These are phyloP conservation scores for Crenuchus spilurus DNA, from an alignment of 2,797 vertebrate genomes.

Conservation along the genomic window DNA sequence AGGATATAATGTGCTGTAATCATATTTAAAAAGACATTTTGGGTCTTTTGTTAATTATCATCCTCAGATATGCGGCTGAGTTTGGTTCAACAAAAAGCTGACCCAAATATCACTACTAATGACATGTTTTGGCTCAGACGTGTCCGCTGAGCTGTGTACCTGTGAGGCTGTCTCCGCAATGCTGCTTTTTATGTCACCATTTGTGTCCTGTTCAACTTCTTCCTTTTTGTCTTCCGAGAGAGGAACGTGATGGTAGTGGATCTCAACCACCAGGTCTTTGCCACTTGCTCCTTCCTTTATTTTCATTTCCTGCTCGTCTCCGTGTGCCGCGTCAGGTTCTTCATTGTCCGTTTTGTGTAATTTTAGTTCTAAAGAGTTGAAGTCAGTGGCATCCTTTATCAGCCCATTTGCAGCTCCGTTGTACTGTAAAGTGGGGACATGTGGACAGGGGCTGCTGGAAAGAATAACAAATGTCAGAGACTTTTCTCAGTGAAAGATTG, in stretches of 20 bases:
- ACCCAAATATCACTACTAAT: slow-evolving; percentile 16
- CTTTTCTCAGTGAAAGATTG: background rate
- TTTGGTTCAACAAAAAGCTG: slow-evolving; percentile 9
- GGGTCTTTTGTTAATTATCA: background rate
- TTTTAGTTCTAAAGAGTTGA: slow-evolving; percentile 13
- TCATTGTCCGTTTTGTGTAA: slow-evolving; percentile 10
- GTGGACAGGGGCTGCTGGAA: slow-evolving; percentile 71
- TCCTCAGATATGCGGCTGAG: background rate
- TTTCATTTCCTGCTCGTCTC: slow-evolving; percentile 32
- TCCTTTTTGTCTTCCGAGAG: slow-evolving; percentile 23
- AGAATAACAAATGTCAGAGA: background rate
- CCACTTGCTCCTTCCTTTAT: background rate
- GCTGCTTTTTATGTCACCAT: background rate
- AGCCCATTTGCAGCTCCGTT: slow-evolving; percentile 13
- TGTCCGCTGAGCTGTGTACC: slow-evolving; percentile 1
- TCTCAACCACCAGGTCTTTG: slow-evolving; percentile 27
- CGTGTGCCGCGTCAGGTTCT: background rate
- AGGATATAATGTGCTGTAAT: background rate
- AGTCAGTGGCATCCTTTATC: background rate
- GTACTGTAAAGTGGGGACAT: slow-evolving; percentile 59
- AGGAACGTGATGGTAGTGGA: slow-evolving; percentile 31
- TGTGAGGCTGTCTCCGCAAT: slow-evolving; percentile 6
- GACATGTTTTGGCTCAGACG: slow-evolving; percentile 5
- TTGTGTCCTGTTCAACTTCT: background rate
- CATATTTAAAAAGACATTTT: background rate